Evolutionary conservation across 2,113 vertebrate species (phyloP).

Genomic region (Pachyramphus minor): DNA sequence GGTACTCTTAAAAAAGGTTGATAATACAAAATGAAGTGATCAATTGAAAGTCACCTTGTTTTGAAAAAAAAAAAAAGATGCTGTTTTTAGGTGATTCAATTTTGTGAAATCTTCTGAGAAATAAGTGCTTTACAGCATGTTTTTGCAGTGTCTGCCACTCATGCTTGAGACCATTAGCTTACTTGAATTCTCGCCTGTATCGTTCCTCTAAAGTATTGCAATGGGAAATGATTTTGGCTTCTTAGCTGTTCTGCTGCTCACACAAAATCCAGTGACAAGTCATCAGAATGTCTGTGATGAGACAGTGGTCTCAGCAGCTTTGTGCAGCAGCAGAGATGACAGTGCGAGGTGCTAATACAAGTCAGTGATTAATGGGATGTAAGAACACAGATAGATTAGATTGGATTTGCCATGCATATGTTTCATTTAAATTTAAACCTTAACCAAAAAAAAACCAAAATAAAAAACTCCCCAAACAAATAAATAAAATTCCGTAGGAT

Average conservation of each 20-base stretch:
- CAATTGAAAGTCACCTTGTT: background rate
- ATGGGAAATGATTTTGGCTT: conserved; percentile 6
- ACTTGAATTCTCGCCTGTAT: background rate
- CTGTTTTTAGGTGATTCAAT: background rate
- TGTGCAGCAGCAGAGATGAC: background rate
- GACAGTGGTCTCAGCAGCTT: background rate
- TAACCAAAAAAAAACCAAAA: background rate
- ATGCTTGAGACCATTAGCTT: background rate
- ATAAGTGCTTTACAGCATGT: background rate
- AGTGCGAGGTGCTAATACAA: conserved; percentile 19
- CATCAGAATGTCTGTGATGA: conserved; percentile 53
- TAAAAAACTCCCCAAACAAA: background rate
- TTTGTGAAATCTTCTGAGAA: background rate
- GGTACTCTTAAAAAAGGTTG: background rate
- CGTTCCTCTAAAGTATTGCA: background rate
- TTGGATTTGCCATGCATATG: conserved; percentile 15
- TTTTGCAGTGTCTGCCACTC: background rate
- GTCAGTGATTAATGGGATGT: conserved; percentile 43
- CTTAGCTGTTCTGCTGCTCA: background rate
- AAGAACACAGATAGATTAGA: conserved; percentile 42
- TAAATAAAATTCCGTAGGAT: background rate
- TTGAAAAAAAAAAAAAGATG: background rate
- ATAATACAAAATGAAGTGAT: background rate
- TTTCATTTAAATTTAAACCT: conserved; percentile 25
- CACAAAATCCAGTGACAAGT: conserved; percentile 51